Percentiles rank a stretch among this genome's conserved stretches.
These are phyloP conservation scores for Paraplagusia blochii DNA, from an alignment of 2,113 vertebrate genomes.

Conservation along the genomic window DNA sequence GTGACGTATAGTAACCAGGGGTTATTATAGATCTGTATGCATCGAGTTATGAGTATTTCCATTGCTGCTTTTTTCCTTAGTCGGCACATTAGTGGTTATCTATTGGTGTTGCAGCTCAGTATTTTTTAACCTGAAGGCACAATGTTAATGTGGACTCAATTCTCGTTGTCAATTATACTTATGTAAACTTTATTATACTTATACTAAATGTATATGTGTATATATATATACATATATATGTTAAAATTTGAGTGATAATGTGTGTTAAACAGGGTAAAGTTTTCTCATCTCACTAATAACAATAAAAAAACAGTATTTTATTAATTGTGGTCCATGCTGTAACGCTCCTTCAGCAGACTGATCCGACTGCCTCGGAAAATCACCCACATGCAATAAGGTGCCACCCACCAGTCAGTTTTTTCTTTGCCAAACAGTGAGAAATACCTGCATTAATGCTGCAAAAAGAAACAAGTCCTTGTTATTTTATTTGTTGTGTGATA, in stretches of 20 bases:
- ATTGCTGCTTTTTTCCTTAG: constrained; percentile 17
- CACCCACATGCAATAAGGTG: too few species aligned
- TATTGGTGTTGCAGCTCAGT: constrained; percentile 10
- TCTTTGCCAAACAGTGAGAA: too few species aligned
- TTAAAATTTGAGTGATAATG: background rate
- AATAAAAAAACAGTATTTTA: too few species aligned
- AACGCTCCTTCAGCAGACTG: too few species aligned
- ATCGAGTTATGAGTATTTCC: constrained; percentile 25
- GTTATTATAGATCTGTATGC: constrained; percentile 41
- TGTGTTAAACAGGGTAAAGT: too few species aligned
- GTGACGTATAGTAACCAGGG: constrained; percentile 49
- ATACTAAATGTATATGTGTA: background rate
- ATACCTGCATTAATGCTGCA: too few species aligned
- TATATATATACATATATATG: constrained; percentile 1
- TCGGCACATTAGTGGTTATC: constrained; percentile 34
- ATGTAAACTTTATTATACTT: background rate
- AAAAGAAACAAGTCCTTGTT: too few species aligned
- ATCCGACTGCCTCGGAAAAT: too few species aligned
- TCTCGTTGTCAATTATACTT: constrained; percentile 16
- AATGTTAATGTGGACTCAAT: constrained; percentile 34
- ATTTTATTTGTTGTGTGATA: too few species aligned
- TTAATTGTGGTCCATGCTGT: too few species aligned
- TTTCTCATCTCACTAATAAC: background rate
- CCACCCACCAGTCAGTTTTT: too few species aligned
- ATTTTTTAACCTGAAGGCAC: constrained; percentile 7